Evolutionary conservation across 2,888 invertebrate species (phyloP).

Genomic region (Cetonia aurata): DNA sequence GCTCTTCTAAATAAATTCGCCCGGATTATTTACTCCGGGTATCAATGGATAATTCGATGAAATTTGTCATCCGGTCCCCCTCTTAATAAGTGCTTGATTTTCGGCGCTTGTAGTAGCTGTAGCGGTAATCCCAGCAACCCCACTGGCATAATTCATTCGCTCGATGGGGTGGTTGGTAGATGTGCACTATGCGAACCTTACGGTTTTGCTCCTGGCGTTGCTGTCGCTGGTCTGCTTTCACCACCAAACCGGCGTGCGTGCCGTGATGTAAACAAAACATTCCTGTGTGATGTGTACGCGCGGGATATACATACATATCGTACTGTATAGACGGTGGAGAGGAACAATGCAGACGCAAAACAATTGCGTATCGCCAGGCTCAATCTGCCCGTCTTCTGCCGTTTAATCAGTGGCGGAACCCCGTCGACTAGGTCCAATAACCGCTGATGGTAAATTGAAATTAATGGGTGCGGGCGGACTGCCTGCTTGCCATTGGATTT

Average conservation of each 20-base stretch:
- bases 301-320: too few relatives aligned
- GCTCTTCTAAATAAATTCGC: conserved; percentile 52
- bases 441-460: conserved; percentile 43
- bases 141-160: conserved; percentile 52
- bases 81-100: conserved; percentile 51
- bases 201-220: conserved; percentile 23
- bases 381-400: conserved; percentile 45
- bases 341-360: conserved; percentile 46
- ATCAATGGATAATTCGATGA: conserved; percentile 55
- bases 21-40: conserved; percentile 52
- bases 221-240: conserved; percentile 11
- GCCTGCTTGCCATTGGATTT: conserved; percentile 31
- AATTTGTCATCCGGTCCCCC: conserved; percentile 56
- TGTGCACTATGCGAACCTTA: conserved; percentile 13
- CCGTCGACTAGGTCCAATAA: conserved; percentile 46
- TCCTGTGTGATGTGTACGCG: conserved; percentile 12
- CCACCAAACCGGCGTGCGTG: conserved; percentile 6
- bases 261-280: conserved; percentile 32
- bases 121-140: conserved; percentile 44
- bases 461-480: conserved; percentile 37
- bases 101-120: conserved; percentile 43
- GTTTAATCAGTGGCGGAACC: conserved; percentile 50
- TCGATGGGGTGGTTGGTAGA: conserved; percentile 26
- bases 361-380: conserved; percentile 43
- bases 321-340: not conserved